phyloP scores from a whole-genome alignment of 2,797 vertebrate species.

The Babyrousa celebensis region DNA sequence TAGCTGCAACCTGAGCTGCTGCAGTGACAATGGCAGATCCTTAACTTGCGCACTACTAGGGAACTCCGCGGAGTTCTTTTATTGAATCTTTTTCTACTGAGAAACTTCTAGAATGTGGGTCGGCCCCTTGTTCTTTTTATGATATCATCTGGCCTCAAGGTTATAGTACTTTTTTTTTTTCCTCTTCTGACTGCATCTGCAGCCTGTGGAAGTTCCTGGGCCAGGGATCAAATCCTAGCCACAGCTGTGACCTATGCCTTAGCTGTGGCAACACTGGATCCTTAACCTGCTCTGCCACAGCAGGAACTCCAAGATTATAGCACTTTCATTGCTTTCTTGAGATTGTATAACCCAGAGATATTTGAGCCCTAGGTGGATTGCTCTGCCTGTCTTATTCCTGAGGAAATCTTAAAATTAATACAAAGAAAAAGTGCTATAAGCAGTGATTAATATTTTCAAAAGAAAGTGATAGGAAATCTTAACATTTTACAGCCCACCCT shows the following conservation, averaged over 20 bases:
- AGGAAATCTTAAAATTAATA: constrained; percentile 66
- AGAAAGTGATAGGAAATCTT: constrained; percentile 15
- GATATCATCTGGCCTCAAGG: constrained; percentile 36
- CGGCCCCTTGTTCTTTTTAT: not conserved
- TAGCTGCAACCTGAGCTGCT: no score
- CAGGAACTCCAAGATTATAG: not conserved
- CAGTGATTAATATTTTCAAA: constrained; percentile 66
- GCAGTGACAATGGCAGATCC: no score
- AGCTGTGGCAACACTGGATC: no score
- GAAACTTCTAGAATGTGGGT: constrained; percentile 58
- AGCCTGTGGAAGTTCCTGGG: no score
- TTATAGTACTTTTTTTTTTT: not conserved
- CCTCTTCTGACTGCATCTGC: no score
- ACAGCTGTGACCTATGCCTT: no score
- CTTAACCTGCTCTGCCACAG: no score
- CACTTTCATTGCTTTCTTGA: constrained; percentile 63
- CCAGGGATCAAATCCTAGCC: no score
- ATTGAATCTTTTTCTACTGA: constrained; percentile 32
- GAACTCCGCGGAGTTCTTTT: constrained; percentile 8
- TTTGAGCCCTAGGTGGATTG: constrained; percentile 11
- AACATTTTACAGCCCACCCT: constrained; percentile 21
- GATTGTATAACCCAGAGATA: not conserved
- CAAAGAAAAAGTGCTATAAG: constrained; percentile 46
- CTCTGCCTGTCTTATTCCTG: constrained; percentile 35
- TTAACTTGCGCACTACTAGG: no score